Percentiles rank a stretch among this genome's conserved stretches.
phyloP scores from a whole-genome alignment of 1,140 invertebrate genomes.

The Chelonus insularis region DNA sequence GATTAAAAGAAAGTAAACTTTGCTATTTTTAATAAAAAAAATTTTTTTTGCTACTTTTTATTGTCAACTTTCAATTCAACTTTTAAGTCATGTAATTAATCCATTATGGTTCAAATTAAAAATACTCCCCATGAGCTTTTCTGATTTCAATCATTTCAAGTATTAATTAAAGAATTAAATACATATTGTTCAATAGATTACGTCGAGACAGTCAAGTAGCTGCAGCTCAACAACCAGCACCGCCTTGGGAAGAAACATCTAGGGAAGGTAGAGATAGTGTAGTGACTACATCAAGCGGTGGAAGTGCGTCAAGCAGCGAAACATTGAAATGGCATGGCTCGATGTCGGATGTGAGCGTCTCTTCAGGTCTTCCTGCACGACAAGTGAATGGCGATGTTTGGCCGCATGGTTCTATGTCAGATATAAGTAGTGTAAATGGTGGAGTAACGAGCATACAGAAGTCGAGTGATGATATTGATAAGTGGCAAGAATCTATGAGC shows the following conservation, averaged over 20 bases:
- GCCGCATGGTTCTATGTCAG: conserved; percentile 53
- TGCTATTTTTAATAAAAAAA: too few relatives aligned
- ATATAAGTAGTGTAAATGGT: conserved; percentile 50
- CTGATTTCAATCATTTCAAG: not conserved
- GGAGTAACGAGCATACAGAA: conserved; percentile 35
- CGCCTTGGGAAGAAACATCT: conserved; percentile 59
- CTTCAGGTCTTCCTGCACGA: conserved; percentile 58
- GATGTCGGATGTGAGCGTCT: conserved; percentile 74
- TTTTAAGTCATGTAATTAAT: too few relatives aligned
- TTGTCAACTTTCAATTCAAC: too few relatives aligned
- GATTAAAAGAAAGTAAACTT: too few relatives aligned
- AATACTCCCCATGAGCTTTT: not conserved
- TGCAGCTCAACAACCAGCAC: conserved; percentile 52
- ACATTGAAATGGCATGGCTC: conserved; percentile 83
- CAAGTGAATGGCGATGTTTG: conserved; percentile 43
- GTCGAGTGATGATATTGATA: conserved; percentile 39
- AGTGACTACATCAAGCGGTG: conserved; percentile 68
- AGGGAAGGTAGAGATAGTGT: conserved; percentile 70
- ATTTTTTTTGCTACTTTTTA: too few relatives aligned
- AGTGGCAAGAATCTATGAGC: conserved; percentile 64
- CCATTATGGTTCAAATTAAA: too few relatives aligned
- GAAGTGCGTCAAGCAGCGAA: conserved; percentile 76
- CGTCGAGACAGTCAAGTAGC: conserved; percentile 67
- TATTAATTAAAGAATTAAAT: conserved; percentile 5
- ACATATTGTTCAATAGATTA: conserved; percentile 46